Conservation (phyloP, 2,797 vertebrate genomes). For the Schizopygopsis malacanthus region DNA sequence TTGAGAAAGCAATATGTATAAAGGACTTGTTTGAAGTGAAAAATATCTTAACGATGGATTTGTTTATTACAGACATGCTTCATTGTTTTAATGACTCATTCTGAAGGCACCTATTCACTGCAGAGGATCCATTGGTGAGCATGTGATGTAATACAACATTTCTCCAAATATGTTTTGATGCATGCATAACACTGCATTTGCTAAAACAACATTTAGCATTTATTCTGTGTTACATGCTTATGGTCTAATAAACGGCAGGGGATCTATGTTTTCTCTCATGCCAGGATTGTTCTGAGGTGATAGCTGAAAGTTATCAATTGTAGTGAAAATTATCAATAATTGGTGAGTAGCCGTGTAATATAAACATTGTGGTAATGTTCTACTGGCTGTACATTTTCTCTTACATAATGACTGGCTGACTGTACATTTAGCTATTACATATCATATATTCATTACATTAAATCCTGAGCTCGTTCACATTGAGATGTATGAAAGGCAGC, state of each 20-base stretch:
- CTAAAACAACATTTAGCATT: neutral
- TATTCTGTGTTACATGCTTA: neutral
- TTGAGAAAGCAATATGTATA: neutral
- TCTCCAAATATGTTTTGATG: neutral
- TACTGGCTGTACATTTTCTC: neutral
- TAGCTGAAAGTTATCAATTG: neutral
- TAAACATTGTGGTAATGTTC: neutral
- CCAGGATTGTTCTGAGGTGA: neutral
- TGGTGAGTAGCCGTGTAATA: neutral
- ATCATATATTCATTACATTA: neutral
- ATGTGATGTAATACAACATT: neutral
- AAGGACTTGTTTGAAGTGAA: neutral
- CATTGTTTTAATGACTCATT: neutral
- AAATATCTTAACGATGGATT: neutral
- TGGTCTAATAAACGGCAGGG: neutral
- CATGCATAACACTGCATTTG: neutral
- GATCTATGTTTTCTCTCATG: neutral
- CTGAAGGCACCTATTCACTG: neutral
- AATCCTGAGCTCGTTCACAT: slow-evolving; percentile 6
- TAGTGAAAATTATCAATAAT: neutral
- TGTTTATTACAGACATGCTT: neutral
- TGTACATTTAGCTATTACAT: neutral
- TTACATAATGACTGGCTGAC: slow-evolving; percentile 15
- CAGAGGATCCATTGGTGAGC: too few relatives aligned
- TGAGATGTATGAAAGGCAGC: slow-evolving; percentile 24